Evolutionary conservation across 1,140 invertebrate genomes (phyloP), one percentile per base, ranked within the genome.

Genomic region (Aphis craccivora): DNA sequence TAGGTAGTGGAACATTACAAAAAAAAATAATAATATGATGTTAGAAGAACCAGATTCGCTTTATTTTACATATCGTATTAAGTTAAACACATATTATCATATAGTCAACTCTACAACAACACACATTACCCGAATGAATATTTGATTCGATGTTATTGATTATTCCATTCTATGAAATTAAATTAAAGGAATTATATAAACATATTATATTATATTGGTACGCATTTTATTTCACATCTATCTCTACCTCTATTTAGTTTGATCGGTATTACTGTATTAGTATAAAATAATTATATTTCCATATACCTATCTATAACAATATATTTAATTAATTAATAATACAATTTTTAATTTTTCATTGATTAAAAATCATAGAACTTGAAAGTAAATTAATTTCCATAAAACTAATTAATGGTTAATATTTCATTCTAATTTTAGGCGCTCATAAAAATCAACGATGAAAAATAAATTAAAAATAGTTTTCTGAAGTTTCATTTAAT

Each of bases 11-110:
- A 90, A 30, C 30, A 20, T 7, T 43, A 40, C 14, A 30, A 90
- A 60, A 35, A 60, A 35, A 40, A 37, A 11, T n/a, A 60, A 60
- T 43, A 90, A 60, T 43, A 25, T 30, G 0, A 23, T 89, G 20
- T 37, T 23, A 23, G 8, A 35, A 53, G 20, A 53, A 40, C 2
- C 48, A 89, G 87, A 89, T 89, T 89, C 55, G 8, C 53, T 89
- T 53, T 37, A 51, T 23, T 53, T 89, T 37, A 30, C 48, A 35
- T 53, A 14, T 4, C 60, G 22, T 35, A 22, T 37, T n/a, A n/a
- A 37, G 87, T 89, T 89, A 53, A 89, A 89, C 20, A 37, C 22
- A 89, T 53, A 37, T 37, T 53, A 89, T 89, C n/a, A 53, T 35
- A 51, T 45, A 43, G 22, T 86, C 84, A n/a, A 35, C 23, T n/a